A percentile compares a stretch with the other conserved stretches of the same genome.
These are phyloP conservation scores for Platanista minor DNA, from an alignment of 2,113 vertebrate species.

Conservation along the genomic window DNA sequence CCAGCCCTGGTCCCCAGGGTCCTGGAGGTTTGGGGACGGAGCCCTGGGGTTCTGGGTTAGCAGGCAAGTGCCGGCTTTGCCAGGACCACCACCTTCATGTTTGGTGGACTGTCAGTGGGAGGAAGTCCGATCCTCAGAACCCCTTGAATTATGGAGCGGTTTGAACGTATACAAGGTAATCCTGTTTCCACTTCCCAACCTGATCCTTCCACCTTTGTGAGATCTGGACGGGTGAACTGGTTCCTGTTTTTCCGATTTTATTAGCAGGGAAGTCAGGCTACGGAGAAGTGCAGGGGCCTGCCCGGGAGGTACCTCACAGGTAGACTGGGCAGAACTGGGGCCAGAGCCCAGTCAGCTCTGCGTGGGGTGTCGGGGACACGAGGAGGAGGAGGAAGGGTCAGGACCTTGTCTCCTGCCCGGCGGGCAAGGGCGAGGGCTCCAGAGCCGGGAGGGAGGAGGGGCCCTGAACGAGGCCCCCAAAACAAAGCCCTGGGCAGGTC, in stretches of 20 bases:
- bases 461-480: not conserved
- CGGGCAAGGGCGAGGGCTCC: too few relatives aligned
- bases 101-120: accelerated
- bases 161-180: not conserved
- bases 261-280: not conserved
- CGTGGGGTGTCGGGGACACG: accelerated
- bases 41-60: not conserved
- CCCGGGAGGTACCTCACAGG: not conserved
- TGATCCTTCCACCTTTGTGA: not conserved
- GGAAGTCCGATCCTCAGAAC: accelerated
- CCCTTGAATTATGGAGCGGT: not conserved
- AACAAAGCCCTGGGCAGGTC: not conserved
- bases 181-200: not conserved
- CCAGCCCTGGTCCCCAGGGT: not conserved
- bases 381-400: not conserved
- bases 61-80: too few relatives aligned
- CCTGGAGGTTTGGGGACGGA: not conserved
- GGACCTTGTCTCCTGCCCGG: not conserved
- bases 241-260: too few relatives aligned
- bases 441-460: not conserved
- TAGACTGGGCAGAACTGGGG: not conserved
- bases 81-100: accelerated
- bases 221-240: accelerated
- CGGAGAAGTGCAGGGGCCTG: not conserved
- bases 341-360: not conserved